Conservation (phyloP, 2,113 vertebrate genomes). For the Heliornis fulica region DNA sequence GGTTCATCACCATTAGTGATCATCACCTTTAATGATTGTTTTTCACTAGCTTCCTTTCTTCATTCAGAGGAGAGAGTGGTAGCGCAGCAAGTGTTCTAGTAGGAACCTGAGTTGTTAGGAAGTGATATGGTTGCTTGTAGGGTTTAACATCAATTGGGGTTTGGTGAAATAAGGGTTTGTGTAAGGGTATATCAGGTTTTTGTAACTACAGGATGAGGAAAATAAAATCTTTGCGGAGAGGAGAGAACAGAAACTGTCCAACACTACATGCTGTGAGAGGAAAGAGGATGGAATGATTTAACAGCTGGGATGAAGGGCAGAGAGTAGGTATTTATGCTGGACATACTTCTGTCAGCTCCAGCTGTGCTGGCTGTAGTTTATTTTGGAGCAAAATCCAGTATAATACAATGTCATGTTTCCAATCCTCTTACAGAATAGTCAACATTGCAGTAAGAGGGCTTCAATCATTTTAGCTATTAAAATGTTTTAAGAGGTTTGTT, state of each 20-base stretch:
- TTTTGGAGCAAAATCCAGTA: not conserved
- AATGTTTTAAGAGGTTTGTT: not conserved
- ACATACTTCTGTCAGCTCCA: not conserved
- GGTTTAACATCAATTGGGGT: not conserved
- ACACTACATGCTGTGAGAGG: not conserved
- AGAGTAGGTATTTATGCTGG: constrained; percentile 10
- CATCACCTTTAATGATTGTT: not conserved
- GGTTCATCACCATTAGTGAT: not conserved
- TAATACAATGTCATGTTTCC: not conserved
- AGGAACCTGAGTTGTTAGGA: not conserved
- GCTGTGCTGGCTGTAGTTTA: constrained; percentile 12
- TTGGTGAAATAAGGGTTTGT: not conserved
- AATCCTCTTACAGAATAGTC: not conserved
- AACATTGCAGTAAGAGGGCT: not conserved
- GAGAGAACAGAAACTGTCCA: not conserved
- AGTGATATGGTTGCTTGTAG: not conserved
- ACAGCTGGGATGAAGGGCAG: not conserved
- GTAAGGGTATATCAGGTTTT: not conserved
- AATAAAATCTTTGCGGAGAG: not conserved
- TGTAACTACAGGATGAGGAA: not conserved
- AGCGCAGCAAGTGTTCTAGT: not conserved
- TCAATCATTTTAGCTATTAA: not conserved
- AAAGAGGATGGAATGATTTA: not conserved
- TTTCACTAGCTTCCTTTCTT: not conserved
- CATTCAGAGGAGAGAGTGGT: not conserved